These are phyloP conservation scores for Desmophyllum pertusum DNA, from an alignment of 92 coral and sea anemone genomes.

Conservation along the genomic window DNA sequence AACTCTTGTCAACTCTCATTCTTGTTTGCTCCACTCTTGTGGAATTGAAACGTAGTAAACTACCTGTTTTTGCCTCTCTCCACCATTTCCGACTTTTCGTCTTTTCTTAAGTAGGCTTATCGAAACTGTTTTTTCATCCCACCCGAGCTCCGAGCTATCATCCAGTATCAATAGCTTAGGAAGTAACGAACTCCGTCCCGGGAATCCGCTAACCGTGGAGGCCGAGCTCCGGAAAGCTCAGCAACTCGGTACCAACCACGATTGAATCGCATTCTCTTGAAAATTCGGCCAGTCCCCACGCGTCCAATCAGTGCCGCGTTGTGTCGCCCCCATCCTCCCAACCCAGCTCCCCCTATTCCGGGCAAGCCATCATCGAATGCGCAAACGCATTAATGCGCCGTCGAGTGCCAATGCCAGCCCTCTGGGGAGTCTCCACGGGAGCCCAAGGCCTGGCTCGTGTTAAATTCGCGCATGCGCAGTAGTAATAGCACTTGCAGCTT, in stretches of 20 bases:
- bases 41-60: too few species aligned
- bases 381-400: conserved; percentile 89
- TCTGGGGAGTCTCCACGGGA: conserved; percentile 83
- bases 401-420: conserved; percentile 97
- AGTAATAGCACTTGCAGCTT: conserved; percentile 82
- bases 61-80: too few species aligned
- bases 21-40: too few species aligned
- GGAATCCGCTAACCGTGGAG: conserved; percentile 54
- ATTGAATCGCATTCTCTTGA: conserved; percentile 62
- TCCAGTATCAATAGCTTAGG: conserved; percentile 89
- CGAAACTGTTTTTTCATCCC: conserved; percentile 95
- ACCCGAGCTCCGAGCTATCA: conserved; percentile 88
- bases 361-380: conserved; percentile 56
- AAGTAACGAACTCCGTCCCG: conserved; percentile 72
- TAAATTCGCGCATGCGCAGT: conserved; percentile 75
- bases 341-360: conserved; percentile 89
- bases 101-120: conserved; percentile 75
- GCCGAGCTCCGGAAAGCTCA: conserved; percentile 47
- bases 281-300: conserved; percentile 65
- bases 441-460: conserved; percentile 82
- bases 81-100: not conserved
- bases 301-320: conserved; percentile 60
- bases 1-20: too few species aligned
- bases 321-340: conserved; percentile 90
- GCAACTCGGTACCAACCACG: conserved; percentile 79